Evolutionary conservation across 1,140 invertebrate genomes (phyloP).

Genomic region (Mactra quadrangularis): DNA sequence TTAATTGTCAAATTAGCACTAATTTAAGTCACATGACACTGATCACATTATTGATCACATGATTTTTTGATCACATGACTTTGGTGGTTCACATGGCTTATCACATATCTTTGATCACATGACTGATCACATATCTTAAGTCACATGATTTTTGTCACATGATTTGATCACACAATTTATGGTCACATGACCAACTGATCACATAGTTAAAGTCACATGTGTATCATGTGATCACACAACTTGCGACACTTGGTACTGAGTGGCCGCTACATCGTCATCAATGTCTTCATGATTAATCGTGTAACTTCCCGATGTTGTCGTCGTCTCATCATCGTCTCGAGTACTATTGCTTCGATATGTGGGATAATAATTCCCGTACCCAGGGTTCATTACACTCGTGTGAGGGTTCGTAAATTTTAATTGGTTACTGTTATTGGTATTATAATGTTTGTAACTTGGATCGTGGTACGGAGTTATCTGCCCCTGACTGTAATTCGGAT

Average conservation of each 20-base stretch:
- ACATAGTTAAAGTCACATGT: constrained; percentile 3
- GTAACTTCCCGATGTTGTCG: constrained; percentile 61
- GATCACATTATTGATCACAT: neutral
- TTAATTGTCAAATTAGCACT: neutral
- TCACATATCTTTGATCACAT: neutral
- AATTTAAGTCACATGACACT: neutral
- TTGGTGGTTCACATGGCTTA: neutral
- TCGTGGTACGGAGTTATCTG: constrained; percentile 12
- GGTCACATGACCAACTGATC: neutral
- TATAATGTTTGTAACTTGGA: constrained; percentile 1
- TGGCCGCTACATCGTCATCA: constrained; percentile 40
- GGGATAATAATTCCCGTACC: constrained; percentile 29
- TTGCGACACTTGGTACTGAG: constrained; percentile 32
- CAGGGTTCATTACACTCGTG: constrained; percentile 20
- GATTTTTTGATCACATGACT: neutral
- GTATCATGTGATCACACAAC: constrained; percentile 38
- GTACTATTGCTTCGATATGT: constrained; percentile 51
- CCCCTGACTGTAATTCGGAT: constrained; percentile 36
- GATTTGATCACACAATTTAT: neutral
- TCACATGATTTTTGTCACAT: neutral
- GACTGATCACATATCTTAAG: neutral
- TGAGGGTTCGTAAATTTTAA: constrained; percentile 4
- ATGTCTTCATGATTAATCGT: constrained; percentile 58
- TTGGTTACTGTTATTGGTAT: constrained; percentile 27
- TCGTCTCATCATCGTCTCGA: constrained; percentile 60